These are phyloP conservation scores for Mungos mungo DNA, from an alignment of 2,113 vertebrate genomes.

Conservation along the genomic window DNA sequence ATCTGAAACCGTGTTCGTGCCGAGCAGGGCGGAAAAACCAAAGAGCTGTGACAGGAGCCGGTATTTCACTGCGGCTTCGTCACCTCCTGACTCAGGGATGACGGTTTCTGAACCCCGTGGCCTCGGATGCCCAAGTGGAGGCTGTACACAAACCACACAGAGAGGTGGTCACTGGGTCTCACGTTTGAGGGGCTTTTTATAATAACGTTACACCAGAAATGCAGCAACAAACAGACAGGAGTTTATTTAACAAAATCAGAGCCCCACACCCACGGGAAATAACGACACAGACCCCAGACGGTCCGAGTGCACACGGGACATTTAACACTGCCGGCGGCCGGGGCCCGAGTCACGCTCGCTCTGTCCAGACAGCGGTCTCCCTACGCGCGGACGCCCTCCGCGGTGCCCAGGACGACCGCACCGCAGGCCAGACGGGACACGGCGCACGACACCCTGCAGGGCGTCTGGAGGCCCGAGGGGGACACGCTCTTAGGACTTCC, in stretches of 20 bases:
- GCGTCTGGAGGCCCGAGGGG: not conserved
- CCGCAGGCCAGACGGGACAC: accelerated
- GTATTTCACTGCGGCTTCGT: accelerated
- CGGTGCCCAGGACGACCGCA: accelerated
- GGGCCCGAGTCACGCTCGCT: not conserved
- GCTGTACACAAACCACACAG: too few relatives aligned
- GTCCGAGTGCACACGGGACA: not conserved
- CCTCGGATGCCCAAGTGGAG: accelerated
- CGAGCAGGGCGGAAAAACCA: accelerated
- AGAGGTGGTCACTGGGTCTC: accelerated
- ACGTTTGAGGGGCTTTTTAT: not conserved
- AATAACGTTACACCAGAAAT: conserved; percentile 3
- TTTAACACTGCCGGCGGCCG: not conserved
- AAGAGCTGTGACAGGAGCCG: accelerated
- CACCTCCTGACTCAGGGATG: accelerated
- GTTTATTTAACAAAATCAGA: not conserved
- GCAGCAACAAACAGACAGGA: conserved; percentile 4
- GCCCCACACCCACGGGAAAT: not conserved
- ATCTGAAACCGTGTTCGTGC: accelerated
- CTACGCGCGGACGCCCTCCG: not conserved
- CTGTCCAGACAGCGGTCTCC: not conserved
- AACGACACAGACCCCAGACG: conserved; percentile 48
- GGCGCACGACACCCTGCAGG: not conserved
- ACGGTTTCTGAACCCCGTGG: accelerated
- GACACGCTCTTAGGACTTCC: not conserved